phyloP scores from a whole-genome alignment of 2,797 vertebrate genomes.

The Philypnodon macrostomus region DNA sequence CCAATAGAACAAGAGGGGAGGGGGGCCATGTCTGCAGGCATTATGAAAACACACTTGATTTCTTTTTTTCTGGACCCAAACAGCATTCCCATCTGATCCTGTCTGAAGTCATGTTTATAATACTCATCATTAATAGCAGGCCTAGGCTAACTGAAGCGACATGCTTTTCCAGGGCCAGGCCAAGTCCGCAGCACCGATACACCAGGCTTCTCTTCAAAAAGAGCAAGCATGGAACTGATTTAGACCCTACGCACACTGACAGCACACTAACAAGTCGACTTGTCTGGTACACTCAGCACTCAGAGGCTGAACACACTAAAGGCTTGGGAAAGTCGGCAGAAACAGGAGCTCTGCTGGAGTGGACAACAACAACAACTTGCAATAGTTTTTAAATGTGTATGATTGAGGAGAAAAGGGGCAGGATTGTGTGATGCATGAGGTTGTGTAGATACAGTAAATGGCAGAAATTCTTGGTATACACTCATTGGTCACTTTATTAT shows the following conservation, averaged over 20 bases:
- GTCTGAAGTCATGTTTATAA: constrained; percentile 79
- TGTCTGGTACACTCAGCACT: constrained; percentile 50
- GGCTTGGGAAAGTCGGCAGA: constrained; percentile 12
- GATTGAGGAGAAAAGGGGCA: background rate
- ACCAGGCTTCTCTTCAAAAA: constrained; percentile 42
- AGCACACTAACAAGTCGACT: constrained; percentile 59
- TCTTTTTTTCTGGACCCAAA: constrained; percentile 77
- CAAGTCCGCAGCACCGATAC: constrained; percentile 53
- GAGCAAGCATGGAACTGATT: constrained; percentile 66
- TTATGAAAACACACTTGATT: constrained; percentile 76
- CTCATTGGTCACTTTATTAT: too few species aligned
- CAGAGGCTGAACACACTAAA: constrained; percentile 25
- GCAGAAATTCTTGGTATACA: too few species aligned
- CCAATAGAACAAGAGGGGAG: constrained; percentile 57
- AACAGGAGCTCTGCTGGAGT: constrained; percentile 10
- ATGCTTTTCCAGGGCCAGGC: constrained; percentile 61
- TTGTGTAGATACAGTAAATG: too few species aligned
- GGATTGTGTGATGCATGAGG: background rate
- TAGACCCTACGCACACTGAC: constrained; percentile 56
- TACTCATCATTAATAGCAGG: constrained; percentile 81
- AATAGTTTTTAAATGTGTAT: background rate
- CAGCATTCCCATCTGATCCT: constrained; percentile 77
- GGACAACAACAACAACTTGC: constrained; percentile 3
- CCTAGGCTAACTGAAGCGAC: constrained; percentile 65
- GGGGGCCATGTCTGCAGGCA: constrained; percentile 70